phyloP scores from a whole-genome alignment of 92 coral and sea anemone genomes.

The Siderastrea radians region DNA sequence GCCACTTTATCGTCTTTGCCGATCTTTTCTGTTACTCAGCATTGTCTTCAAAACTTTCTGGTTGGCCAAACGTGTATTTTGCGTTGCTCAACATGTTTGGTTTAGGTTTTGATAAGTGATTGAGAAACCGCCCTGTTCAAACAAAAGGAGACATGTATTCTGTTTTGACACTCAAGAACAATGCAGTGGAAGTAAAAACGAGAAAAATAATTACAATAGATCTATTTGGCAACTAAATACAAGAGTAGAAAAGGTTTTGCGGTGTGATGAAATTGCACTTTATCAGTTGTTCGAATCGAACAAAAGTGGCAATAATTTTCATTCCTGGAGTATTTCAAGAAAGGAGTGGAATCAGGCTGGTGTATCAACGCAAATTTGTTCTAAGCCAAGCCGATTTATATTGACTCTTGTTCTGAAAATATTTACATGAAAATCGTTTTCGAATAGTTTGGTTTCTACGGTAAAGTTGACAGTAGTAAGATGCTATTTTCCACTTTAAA shows the following conservation, averaged over 20 bases:
- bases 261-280: background rate
- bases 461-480: conserved; percentile 16
- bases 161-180: conserved; percentile 42
- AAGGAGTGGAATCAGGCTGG: background rate
- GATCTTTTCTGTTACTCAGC: background rate
- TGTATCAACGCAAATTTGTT: background rate
- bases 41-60: background rate
- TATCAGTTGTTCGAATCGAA: background rate
- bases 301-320: background rate
- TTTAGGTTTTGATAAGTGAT: conserved; percentile 21
- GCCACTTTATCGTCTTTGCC: background rate
- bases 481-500: background rate
- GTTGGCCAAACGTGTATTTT: conserved; percentile 12
- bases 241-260: background rate
- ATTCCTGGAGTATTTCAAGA: background rate
- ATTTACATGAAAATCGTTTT: conserved; percentile 30
- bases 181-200: background rate
- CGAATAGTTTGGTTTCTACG: conserved; percentile 40
- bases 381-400: background rate
- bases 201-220: conserved; percentile 15
- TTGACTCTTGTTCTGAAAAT: background rate
- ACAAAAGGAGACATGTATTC: conserved; percentile 14
- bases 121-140: conserved; percentile 17
- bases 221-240: conserved; percentile 33
- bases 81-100: conserved; percentile 21